Conservation (phyloP, 2,797 vertebrate genomes). For the Gymnopithys bicolor region DNA sequence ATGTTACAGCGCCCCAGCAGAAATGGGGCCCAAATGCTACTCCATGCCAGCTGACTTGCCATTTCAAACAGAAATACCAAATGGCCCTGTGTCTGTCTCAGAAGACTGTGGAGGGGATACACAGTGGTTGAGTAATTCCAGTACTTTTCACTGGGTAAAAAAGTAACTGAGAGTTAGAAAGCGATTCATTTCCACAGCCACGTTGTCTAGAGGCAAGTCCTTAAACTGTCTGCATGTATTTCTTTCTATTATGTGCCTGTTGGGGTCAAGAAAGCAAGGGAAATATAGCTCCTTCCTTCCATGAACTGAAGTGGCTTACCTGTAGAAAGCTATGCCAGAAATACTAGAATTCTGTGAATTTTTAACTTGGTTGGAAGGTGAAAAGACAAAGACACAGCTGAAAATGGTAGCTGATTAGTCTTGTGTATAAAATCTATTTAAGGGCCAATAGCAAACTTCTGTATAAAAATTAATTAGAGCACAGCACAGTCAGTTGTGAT, state of each 20-base stretch:
- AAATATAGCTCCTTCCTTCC: neutral
- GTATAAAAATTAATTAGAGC: constrained; percentile 70
- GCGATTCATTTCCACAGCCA: neutral
- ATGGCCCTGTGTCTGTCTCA: neutral
- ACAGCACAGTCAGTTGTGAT: constrained; percentile 49
- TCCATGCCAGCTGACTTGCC: neutral
- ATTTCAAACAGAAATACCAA: neutral
- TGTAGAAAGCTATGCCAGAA: constrained; percentile 19
- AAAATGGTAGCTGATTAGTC: constrained; percentile 50
- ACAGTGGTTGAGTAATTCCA: neutral
- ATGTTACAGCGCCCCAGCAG: neutral
- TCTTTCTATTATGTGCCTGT: neutral
- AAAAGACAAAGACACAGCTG: constrained; percentile 53
- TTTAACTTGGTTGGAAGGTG: constrained; percentile 60
- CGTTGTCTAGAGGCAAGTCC: neutral
- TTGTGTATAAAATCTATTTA: constrained; percentile 56
- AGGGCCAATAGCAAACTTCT: constrained; percentile 43
- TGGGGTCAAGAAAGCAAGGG: constrained; percentile 26
- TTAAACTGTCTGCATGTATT: neutral
- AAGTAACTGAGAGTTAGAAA: neutral
- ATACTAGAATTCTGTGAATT: constrained; percentile 56
- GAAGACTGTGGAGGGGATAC: rapidly evolving
- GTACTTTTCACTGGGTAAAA: neutral
- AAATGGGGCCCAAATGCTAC: neutral
- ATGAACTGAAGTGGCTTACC: neutral